A percentile compares a stretch with the other conserved stretches of the same genome.
These are phyloP conservation scores for Acrossocheilus wenchowensis DNA, from an alignment of 2,797 vertebrate species.

Conservation along the genomic window DNA sequence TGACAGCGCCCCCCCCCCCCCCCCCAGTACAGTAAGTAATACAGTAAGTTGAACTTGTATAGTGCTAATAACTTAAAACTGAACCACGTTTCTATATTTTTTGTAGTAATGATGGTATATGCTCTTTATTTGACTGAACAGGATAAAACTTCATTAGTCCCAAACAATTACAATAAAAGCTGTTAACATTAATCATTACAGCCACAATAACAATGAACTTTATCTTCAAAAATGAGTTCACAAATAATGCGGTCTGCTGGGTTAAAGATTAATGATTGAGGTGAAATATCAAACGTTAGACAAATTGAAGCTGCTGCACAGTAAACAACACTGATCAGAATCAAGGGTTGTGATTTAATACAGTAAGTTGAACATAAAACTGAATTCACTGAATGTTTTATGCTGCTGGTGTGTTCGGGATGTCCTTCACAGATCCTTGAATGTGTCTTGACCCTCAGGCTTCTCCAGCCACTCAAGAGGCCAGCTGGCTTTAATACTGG, in stretches of 20 bases:
- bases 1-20: too few species aligned
- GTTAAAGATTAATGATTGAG: not conserved
- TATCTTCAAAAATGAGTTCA: not conserved
- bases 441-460: conserved; percentile 25
- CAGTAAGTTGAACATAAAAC: not conserved
- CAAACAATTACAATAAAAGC: not conserved
- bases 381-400: not conserved
- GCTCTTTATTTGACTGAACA: not conserved
- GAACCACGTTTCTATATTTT: not conserved
- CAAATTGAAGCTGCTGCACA: not conserved
- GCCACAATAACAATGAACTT: not conserved
- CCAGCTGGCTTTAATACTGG: conserved; percentile 75
- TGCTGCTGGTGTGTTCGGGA: too few species aligned
- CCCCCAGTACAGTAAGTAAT: too few species aligned
- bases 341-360: too few species aligned
- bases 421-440: conserved; percentile 71
- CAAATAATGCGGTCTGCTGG: fast-evolving
- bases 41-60: too few species aligned
- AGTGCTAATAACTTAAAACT: not conserved
- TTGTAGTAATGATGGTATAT: not conserved
- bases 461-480: conserved; percentile 72
- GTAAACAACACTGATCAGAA: not conserved
- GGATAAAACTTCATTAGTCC: not conserved
- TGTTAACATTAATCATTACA: not conserved
- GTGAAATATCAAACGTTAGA: not conserved